Percentiles rank a stretch among this genome's conserved stretches.
Conservation (phyloP, 2,888 invertebrate genomes). For the Notocelia uddmanniana region DNA sequence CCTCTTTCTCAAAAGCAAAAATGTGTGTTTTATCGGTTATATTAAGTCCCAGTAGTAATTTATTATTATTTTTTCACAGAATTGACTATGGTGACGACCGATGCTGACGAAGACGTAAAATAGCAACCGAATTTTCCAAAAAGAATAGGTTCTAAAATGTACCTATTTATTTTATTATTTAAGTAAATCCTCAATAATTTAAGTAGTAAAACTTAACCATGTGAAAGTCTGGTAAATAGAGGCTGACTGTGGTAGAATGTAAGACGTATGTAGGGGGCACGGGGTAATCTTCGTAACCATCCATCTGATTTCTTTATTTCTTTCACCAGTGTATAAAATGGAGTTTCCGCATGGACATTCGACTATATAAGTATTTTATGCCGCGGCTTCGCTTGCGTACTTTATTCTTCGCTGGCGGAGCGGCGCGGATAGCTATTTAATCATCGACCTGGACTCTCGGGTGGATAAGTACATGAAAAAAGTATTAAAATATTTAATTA, state of each 20-base stretch:
- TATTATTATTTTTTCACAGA: not conserved
- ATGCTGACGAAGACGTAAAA: not conserved
- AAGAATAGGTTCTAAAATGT: not conserved
- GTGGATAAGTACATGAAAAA: not conserved
- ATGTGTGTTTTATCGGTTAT: too few relatives aligned
- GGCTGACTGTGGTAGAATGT: not conserved
- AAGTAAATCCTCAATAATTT: constrained; percentile 1
- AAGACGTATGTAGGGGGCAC: too few relatives aligned
- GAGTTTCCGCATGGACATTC: too few relatives aligned
- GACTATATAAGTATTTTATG: too few relatives aligned
- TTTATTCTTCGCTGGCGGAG: too few relatives aligned
- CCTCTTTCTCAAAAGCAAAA: too few relatives aligned
- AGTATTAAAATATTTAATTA: too few relatives aligned
- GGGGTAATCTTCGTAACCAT: too few relatives aligned
- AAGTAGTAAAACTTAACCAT: not conserved
- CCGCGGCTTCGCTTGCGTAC: too few relatives aligned
- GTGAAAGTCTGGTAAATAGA: not conserved
- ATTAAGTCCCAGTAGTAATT: not conserved
- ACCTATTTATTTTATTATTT: not conserved
- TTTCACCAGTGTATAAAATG: too few relatives aligned
- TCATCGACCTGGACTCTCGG: not conserved
- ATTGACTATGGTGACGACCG: not conserved
- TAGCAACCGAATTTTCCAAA: not conserved
- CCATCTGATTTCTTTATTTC: too few relatives aligned
- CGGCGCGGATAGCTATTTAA: too few relatives aligned